Conservation (phyloP, 2,113 vertebrate species). For the Aphelocoma coerulescens region DNA sequence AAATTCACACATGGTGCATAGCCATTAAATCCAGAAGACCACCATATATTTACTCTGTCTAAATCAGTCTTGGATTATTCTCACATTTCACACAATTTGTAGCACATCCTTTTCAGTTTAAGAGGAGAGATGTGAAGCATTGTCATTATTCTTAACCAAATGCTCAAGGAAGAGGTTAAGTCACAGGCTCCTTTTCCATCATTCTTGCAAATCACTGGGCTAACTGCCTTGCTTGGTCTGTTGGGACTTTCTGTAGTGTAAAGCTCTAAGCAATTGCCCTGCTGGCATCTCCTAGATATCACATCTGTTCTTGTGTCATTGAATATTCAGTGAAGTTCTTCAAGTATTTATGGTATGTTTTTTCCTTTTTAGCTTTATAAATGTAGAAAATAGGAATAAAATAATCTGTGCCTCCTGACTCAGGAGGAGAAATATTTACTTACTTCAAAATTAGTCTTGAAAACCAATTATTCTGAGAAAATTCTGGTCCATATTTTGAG, state of each 20-base stretch:
- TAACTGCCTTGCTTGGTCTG: background rate
- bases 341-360: background rate
- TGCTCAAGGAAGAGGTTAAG: background rate
- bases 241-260: background rate
- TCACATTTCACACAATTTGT: conserved; percentile 4
- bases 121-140: background rate
- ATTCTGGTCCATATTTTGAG: background rate
- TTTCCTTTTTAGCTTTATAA: background rate
- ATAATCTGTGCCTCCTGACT: background rate
- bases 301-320: background rate
- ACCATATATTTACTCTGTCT: background rate
- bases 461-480: background rate
- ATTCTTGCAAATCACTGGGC: background rate
- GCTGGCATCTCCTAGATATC: background rate
- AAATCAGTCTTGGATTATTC: background rate
- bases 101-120: background rate
- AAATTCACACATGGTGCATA: background rate
- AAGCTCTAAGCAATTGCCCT: background rate
- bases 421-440: background rate
- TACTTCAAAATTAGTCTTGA: background rate
- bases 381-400: background rate
- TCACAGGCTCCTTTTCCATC: background rate
- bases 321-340: background rate
- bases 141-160: background rate
- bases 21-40: background rate